phyloP scores from a whole-genome alignment of 2,797 vertebrate genomes.

The Cephalopachus bancanus region DNA sequence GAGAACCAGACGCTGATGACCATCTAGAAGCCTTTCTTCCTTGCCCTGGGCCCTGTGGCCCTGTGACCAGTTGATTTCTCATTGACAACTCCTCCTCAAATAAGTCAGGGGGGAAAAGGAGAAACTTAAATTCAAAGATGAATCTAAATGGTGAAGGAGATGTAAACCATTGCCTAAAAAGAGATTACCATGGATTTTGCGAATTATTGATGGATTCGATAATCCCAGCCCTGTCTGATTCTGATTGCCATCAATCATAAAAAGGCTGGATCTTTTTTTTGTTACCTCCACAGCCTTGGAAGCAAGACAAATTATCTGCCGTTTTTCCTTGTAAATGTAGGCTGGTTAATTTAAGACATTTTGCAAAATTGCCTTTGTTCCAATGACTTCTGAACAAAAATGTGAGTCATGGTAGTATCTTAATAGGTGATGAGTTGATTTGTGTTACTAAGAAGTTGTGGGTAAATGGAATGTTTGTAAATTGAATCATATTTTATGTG shows the following conservation, averaged over 20 bases:
- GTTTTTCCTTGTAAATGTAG: neutral
- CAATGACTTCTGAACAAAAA: constrained; percentile 60
- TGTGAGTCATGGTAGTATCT: constrained; percentile 43
- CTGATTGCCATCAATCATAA: neutral
- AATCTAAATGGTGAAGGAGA: neutral
- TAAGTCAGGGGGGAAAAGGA: neutral
- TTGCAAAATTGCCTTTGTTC: constrained; percentile 50
- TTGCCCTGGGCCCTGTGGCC: neutral
- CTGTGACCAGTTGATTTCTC: neutral
- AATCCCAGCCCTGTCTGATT: neutral
- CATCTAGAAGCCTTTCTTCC: neutral
- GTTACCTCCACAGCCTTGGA: neutral
- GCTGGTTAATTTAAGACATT: constrained; percentile 53
- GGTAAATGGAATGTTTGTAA: constrained; percentile 45
- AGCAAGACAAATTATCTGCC: neutral
- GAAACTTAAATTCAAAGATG: neutral
- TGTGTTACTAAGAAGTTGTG: constrained; percentile 22
- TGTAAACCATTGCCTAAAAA: constrained; percentile 2
- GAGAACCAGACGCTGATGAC: neutral
- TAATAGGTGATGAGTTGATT: neutral
- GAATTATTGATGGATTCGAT: neutral
- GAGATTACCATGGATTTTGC: neutral
- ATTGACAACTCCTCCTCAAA: neutral
- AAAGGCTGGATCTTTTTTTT: neutral
- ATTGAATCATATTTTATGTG: neutral